Base-by-base conservation (phyloP, 2,888 invertebrate genomes). In the Antheraea yamamai region DNA sequence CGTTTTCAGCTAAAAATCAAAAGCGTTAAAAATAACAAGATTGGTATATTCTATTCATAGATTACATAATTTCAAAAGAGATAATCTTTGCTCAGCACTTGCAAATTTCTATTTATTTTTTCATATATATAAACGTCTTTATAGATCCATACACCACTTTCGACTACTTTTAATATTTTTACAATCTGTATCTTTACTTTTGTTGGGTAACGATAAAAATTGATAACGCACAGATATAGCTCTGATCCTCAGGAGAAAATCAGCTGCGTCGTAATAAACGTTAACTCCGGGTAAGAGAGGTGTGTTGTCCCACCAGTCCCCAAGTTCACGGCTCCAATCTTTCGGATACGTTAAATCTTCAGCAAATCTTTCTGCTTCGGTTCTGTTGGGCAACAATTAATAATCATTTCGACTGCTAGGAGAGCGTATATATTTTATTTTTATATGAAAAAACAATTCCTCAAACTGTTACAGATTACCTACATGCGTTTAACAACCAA, bases 241-340 rank as follows among this genome's bases (percentile, higher is more conserved):
- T 35, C 94, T 85, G 4, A 94, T 78, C 74, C 95, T 84, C 0
- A 95, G 83, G 23, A 95, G 83, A 3, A 94, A 79, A 75, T 94
- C 95, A 52, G 93, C 90, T 0, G 92, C 91, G n/a, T 91, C 89
- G 73, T 87, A 91, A 78, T 87, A 93, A 0, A 78, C 82, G 77
- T 85, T 91, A 79, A 85, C 88, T 18, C 87, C 88, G 0, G 91
- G 88, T 52, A 89, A 79, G 1, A 93, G 74, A 0, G 91, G 92
- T 0, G 92, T 89, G 10, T 79, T 75, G 76, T 93, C 92, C 94
- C 94, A 95, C 94, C 94, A 95, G 80, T 94, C 94, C 0, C 94
- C 94, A 0, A 95, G 88, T 79, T 95, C 95, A 0, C 79, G 78
- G 70, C 89, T 91, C 94, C 94, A 94, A 0, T 76, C 71, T 0